phyloP scores from a whole-genome alignment of 2,888 invertebrate species.

The Caradrina kadenii region DNA sequence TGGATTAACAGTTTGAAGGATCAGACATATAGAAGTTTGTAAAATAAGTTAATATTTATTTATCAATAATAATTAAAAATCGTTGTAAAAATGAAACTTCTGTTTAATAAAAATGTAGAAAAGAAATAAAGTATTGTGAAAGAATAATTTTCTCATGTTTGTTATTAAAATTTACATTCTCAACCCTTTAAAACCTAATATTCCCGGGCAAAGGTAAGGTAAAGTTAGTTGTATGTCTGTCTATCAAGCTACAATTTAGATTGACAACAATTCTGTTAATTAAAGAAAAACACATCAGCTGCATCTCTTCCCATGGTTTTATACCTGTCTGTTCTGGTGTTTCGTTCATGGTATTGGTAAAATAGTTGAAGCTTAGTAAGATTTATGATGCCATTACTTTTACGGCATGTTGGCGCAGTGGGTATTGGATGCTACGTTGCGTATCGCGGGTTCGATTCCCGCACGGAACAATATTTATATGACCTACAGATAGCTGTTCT shows the following conservation, averaged over 20 bases:
- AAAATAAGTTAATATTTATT: too few species aligned
- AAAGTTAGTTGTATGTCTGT: constrained; percentile 21
- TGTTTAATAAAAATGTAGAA: neutral
- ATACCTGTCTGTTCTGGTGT: neutral
- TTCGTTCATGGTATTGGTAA: neutral
- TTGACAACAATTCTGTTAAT: constrained; percentile 27
- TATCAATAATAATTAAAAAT: neutral
- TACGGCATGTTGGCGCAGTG: too few species aligned
- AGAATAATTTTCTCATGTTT: constrained; percentile 5
- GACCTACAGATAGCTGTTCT: too few species aligned
- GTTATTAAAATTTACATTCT: constrained; percentile 17
- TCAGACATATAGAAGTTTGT: too few species aligned
- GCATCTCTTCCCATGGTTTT: neutral
- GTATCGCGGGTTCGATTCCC: too few species aligned
- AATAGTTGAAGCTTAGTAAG: neutral
- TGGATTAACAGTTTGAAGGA: neutral
- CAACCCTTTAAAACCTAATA: constrained; percentile 10
- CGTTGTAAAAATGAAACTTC: neutral
- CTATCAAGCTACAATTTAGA: constrained; percentile 20
- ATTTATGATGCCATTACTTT: neutral
- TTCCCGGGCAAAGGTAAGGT: neutral
- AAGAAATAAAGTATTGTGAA: constrained; percentile 1
- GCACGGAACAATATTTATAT: too few species aligned
- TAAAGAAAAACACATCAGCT: constrained; percentile 38
- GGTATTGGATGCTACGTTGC: too few species aligned